A percentile compares a stretch with the other conserved stretches of the same genome.
Conservation (phyloP, 1,140 invertebrate species). For the Paralvinella palmiformis region DNA sequence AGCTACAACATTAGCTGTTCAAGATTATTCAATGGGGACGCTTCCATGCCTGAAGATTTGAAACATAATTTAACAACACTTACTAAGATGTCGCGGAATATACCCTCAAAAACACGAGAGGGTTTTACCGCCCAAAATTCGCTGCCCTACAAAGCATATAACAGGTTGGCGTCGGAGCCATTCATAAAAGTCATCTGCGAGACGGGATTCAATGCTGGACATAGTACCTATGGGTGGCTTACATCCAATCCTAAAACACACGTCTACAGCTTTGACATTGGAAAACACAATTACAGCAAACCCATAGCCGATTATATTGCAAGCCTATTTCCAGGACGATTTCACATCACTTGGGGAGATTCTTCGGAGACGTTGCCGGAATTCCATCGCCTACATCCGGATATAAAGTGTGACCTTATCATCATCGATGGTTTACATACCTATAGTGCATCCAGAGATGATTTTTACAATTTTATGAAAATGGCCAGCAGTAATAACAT, state of each 20-base stretch:
- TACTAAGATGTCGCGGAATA: too few relatives aligned
- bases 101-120: too few relatives aligned
- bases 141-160: too few relatives aligned
- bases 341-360: conserved; percentile 4
- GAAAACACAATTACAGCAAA: not conserved
- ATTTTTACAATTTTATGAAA: too few relatives aligned
- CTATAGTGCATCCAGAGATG: too few relatives aligned
- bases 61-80: too few relatives aligned
- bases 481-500: too few relatives aligned
- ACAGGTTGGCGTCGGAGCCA: conserved; percentile 7
- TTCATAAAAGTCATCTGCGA: conserved; percentile 10
- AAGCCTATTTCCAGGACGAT: not conserved
- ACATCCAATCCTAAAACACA: not conserved
- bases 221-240: conserved; percentile 13
- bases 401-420: not conserved
- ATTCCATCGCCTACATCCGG: not conserved
- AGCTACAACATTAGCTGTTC: too few relatives aligned
- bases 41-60: too few relatives aligned
- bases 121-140: too few relatives aligned
- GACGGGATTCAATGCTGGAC: conserved; percentile 19
- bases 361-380: not conserved
- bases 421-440: conserved; percentile 4
- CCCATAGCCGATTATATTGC: not conserved
- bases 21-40: too few relatives aligned
- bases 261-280: conserved; percentile 4